Base-by-base conservation (phyloP, 2,113 vertebrate species). In the Melospiza georgiana region DNA sequence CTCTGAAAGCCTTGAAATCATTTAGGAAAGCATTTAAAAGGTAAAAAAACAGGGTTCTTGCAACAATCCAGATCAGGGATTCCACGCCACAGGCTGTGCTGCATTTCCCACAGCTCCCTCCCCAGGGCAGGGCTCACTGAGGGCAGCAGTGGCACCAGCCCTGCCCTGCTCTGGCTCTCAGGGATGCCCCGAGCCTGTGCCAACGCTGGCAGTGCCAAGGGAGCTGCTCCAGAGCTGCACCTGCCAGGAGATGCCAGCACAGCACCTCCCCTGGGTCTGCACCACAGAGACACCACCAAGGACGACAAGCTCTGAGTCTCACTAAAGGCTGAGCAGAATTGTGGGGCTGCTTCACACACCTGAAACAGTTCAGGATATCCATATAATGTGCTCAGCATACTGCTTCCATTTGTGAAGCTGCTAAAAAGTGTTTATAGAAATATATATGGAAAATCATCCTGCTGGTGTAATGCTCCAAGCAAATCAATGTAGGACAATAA, bases 121-220 rank as follows among this genome's bases (percentile, higher is more conserved):
- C 39, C 49, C 30, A 57, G 44, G 58, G 48, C 48, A 89, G 39
- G 23, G 76, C 62, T 57, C 73, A 2, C 25, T 3, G 17, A 48
- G 21, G 67, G 77, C 76, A 46, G 9, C 19, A 65, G 17, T 12
- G 59, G 49, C 76, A 71, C 1, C 22, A 25, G 8, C 55, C 54
- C 75, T 48, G 44, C 33, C 28, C 46, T 39, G 21, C 15, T 12
- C 67, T 12, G 10, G 15, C 54, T 10, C 82, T 13, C 55, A 18
- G 18, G 15, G 55, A 37, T 23, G 12, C 24, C 3, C 0, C 54
- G 21, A 55, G 30, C 16, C 48, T 17, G 24, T 31, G 58, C 4
- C 3, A 1, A 22, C 0, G 0, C 27, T 31, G 55, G 49, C 55
- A 44, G 30, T 16, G 65, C n/a, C 20, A 2, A 54, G 57, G 69